Evolutionary conservation across 1,140 invertebrate species (phyloP), one percentile per base, ranked within the genome.

Genomic region (Lordiphosa clarofinis): DNA sequence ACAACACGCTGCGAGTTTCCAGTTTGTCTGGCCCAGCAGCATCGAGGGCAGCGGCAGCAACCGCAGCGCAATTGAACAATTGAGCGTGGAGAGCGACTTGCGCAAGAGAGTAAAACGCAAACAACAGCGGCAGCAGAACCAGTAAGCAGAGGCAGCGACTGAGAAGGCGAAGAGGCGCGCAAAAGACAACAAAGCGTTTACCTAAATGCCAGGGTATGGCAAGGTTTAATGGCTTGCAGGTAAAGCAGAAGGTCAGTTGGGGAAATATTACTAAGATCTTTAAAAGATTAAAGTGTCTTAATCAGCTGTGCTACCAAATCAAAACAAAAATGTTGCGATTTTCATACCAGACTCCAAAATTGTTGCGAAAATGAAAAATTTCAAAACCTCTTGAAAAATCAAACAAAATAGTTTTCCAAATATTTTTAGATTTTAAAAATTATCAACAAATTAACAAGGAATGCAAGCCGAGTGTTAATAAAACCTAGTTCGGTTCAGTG

Each of bases 31-130:
- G 54, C 5, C 38, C 38, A 12, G 11, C 6, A 13, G 38, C 15
- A 39, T 12, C 12, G 38, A 13, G 15, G 38, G 12, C 15, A 39
- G 38, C 15, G 15, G 11, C 42, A 43, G 42, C 21, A 24, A 24
- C 21, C 21, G 19, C 21, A 39, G 47, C 12, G 65, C 54, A 60
- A 79, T 71, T 54, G 28, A 66, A 56, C 46, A 74, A 66, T 55
- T 65, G 76, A 79, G 74, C 65, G 57, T 21, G 19, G 61, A 76
- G 76, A 82, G 78, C 78, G 76, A 81, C 76, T 82, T 84, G 73
- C 50, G 76, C 43, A 38, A 13, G 44, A 53, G 52, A 56, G 42
- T 12, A 28, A 28, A 46, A 46, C 21, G 12, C 42, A 10, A 44
- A 24, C 21, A 24, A 21, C 44, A 12, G 52, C 6, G 37, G 33